Conservation (phyloP, 2,888 invertebrate genomes). For the Nebria brevicollis region DNA sequence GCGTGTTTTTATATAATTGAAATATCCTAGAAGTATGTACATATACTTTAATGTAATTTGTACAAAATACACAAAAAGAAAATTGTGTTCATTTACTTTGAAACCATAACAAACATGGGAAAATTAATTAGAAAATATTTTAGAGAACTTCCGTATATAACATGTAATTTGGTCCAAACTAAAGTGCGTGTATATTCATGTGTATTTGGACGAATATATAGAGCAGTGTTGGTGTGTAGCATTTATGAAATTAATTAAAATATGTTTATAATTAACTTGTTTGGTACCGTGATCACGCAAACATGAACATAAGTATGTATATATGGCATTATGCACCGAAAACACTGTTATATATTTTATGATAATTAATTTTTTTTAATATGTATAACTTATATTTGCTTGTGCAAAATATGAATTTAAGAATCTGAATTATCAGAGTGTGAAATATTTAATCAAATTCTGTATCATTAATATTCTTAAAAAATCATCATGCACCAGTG, state of each 20-base stretch:
- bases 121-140: slow-evolving; percentile 45
- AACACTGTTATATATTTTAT: slow-evolving; percentile 21
- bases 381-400: not conserved
- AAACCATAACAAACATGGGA: not conserved
- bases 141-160: slow-evolving; percentile 26
- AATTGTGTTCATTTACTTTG: too few species aligned
- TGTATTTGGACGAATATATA: slow-evolving; percentile 3
- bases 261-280: slow-evolving; percentile 47
- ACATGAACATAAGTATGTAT: slow-evolving; percentile 14
- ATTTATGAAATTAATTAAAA: slow-evolving; percentile 46
- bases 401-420: too few species aligned
- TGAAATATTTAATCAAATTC: too few species aligned
- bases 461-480: too few species aligned
- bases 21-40: too few species aligned
- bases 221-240: slow-evolving; percentile 11
- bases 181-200: not conserved
- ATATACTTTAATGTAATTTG: too few species aligned
- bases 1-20: too few species aligned
- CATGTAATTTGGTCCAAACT: not conserved
- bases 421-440: too few species aligned
- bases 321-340: not conserved
- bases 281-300: slow-evolving; percentile 27
- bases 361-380: not conserved
- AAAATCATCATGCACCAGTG: too few species aligned
- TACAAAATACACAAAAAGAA: too few species aligned